Percentiles rank a stretch among this genome's conserved stretches.
phyloP scores from a whole-genome alignment of 2,797 vertebrate species.

The Leucoraja ocellata region DNA sequence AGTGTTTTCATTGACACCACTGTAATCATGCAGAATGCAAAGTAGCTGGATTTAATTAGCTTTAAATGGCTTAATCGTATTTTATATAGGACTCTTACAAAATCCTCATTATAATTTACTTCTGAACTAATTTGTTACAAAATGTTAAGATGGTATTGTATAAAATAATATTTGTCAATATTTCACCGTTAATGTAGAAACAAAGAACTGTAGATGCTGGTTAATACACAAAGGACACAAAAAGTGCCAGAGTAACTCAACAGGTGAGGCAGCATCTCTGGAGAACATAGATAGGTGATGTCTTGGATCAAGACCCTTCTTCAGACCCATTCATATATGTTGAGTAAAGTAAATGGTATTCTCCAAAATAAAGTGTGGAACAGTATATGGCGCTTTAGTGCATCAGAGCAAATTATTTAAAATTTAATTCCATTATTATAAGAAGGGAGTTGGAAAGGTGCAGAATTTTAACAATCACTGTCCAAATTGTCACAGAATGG shows the following conservation, averaged over 20 bases:
- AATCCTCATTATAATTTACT: not conserved
- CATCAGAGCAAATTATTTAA: not conserved
- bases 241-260: too few species aligned
- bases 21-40: not conserved
- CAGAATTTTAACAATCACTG: not conserved
- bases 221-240: too few species aligned
- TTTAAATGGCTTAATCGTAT: not conserved
- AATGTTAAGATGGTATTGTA: not conserved
- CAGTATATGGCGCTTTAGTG: not conserved
- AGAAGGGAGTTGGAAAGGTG: not conserved
- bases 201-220: too few species aligned
- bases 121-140: not conserved
- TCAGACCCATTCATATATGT: not conserved
- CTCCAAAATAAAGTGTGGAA: not conserved
- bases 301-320: too few species aligned
- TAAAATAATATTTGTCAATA: not conserved
- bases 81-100: not conserved
- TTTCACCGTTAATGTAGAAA: not conserved
- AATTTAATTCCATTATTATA: not conserved
- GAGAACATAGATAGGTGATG: too few species aligned
- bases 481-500: not conserved
- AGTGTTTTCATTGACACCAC: too few species aligned
- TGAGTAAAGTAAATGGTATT: not conserved
- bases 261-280: too few species aligned
- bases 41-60: not conserved